A percentile compares a stretch with the other conserved stretches of the same genome.
These are phyloP conservation scores for Myotis brandtii DNA, from an alignment of 2,113 vertebrate genomes.

Conservation along the genomic window DNA sequence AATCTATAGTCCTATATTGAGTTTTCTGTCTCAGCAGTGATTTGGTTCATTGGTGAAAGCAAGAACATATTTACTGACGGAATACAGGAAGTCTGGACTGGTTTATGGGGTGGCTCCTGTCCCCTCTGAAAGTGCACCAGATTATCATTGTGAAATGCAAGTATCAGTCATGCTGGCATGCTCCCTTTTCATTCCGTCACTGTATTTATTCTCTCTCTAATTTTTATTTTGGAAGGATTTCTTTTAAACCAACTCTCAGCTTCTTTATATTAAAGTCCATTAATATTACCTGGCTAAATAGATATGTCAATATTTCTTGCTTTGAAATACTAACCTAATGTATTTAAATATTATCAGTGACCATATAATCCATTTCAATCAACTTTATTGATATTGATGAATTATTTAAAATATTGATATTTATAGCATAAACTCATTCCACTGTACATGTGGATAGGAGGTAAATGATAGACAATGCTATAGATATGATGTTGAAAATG, in stretches of 20 bases:
- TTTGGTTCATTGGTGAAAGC: not conserved
- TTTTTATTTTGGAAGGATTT: not conserved
- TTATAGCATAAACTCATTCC: not conserved
- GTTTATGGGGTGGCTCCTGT: conserved; percentile 24
- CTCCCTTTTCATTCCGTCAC: not conserved
- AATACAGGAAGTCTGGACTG: not conserved
- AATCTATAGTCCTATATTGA: not conserved
- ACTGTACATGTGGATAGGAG: not conserved
- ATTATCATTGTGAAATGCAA: not conserved
- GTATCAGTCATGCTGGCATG: not conserved
- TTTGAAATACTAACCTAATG: conserved; percentile 24
- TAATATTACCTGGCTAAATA: conserved; percentile 20
- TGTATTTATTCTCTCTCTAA: not conserved
- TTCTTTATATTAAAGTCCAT: not conserved
- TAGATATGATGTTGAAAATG: not conserved
- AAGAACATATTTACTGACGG: not conserved
- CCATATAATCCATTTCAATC: conserved; percentile 5
- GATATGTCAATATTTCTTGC: not conserved
- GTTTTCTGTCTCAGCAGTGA: not conserved
- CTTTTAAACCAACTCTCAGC: not conserved
- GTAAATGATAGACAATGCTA: not conserved
- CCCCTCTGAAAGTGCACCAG: not conserved
- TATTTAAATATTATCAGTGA: conserved; percentile 4
- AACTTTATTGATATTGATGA: not conserved
- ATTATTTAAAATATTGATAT: conserved; percentile 10